These are phyloP conservation scores for Vidua macroura DNA, from an alignment of 2,113 vertebrate genomes.

Conservation along the genomic window DNA sequence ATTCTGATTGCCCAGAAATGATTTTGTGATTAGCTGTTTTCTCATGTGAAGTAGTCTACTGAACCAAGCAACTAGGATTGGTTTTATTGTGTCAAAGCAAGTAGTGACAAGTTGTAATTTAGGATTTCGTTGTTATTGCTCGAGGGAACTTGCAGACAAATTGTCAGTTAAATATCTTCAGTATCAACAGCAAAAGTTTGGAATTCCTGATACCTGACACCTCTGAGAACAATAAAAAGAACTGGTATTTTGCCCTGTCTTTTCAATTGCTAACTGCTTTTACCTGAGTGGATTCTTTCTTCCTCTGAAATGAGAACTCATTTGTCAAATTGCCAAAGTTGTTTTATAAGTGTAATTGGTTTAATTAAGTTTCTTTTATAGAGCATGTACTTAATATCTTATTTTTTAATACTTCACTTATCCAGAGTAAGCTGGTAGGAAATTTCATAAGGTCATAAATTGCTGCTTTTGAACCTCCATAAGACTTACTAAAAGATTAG, in stretches of 20 bases:
- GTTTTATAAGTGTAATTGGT: not conserved
- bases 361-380: not conserved
- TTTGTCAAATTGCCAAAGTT: not conserved
- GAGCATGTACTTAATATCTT: not conserved
- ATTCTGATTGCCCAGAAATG: not conserved
- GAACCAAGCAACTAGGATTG: not conserved
- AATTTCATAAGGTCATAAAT: not conserved
- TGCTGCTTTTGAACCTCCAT: not conserved
- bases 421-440: not conserved
- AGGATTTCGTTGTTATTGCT: not conserved
- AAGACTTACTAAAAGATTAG: not conserved
- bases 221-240: too few species aligned
- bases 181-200: not conserved
- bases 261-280: not conserved
- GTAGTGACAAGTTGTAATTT: not conserved
- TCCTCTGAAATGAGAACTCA: not conserved
- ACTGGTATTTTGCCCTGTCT: not conserved
- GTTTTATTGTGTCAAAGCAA: not conserved
- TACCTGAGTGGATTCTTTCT: not conserved
- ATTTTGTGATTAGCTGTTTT: not conserved
- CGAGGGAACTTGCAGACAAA: not conserved
- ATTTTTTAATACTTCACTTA: not conserved
- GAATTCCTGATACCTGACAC: not conserved
- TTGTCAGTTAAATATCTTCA: not conserved
- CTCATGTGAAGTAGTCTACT: not conserved